Percentiles rank a stretch among this genome's conserved stretches.
These are phyloP conservation scores for Otocyon megalotis DNA, from an alignment of 2,113 vertebrate genomes.

Conservation along the genomic window DNA sequence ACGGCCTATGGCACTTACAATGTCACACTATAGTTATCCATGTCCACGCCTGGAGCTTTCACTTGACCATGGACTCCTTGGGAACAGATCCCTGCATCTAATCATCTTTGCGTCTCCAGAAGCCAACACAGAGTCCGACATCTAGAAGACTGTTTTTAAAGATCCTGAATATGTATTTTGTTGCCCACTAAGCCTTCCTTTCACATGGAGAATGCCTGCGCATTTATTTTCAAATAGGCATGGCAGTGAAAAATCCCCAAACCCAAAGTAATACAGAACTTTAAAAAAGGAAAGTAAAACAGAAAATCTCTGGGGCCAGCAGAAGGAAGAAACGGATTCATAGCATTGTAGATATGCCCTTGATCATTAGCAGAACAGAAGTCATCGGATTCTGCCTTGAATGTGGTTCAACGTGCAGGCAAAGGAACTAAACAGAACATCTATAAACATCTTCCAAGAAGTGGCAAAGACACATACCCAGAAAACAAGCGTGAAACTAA, in stretches of 20 bases:
- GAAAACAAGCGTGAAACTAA: neutral
- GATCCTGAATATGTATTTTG: neutral
- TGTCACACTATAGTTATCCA: neutral
- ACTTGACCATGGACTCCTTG: neutral
- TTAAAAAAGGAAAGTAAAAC: slow-evolving; percentile 12
- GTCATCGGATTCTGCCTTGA: neutral
- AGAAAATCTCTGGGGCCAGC: neutral
- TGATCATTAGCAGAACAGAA: neutral
- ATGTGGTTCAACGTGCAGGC: neutral
- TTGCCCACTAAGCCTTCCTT: slow-evolving; percentile 4
- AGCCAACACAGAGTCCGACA: neutral
- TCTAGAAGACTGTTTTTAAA: neutral
- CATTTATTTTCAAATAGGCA: neutral
- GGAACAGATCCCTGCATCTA: neutral
- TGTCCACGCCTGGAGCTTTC: neutral
- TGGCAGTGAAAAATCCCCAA: neutral
- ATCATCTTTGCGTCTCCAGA: neutral
- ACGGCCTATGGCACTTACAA: neutral
- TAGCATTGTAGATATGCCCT: fast-evolving
- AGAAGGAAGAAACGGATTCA: neutral
- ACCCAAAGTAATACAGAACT: neutral
- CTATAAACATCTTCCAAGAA: neutral
- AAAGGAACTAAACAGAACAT: neutral
- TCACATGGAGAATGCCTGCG: neutral
- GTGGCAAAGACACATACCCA: neutral